Conservation (phyloP, 2,113 vertebrate genomes). For the Peromyscus californicus region DNA sequence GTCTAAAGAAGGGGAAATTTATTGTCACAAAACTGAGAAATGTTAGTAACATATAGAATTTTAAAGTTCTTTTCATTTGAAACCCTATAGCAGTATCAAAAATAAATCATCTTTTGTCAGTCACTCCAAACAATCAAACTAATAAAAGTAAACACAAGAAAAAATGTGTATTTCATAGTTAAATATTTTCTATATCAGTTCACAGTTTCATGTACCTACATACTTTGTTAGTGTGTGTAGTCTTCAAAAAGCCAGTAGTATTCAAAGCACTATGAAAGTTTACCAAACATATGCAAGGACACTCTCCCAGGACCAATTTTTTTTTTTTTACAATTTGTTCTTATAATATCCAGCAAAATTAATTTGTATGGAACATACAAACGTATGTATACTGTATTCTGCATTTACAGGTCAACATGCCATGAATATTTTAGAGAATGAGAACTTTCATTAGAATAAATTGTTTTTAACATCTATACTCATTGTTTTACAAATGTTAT, state of each 20-base stretch:
- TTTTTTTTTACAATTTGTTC: background rate
- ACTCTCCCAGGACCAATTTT: background rate
- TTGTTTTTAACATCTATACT: no score
- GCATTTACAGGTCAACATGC: background rate
- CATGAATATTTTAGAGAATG: background rate
- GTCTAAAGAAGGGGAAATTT: background rate
- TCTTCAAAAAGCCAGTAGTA: background rate
- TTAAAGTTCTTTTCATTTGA: background rate
- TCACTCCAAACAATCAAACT: background rate
- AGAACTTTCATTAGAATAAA: background rate
- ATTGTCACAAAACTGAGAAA: background rate
- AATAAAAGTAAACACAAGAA: background rate
- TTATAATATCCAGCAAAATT: background rate
- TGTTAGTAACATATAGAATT: background rate
- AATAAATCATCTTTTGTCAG: background rate
- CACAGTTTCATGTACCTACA: background rate
- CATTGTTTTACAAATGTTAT: background rate
- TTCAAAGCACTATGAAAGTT: background rate
- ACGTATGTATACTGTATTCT: background rate
- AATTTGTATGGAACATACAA: background rate
- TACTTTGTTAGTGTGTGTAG: background rate
- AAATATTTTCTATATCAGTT: background rate
- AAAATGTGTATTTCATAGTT: background rate
- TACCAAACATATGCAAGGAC: background rate
- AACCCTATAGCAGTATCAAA: background rate